Percentiles rank a stretch among this genome's conserved stretches.
phyloP scores from a whole-genome alignment of 2,797 vertebrate genomes.

The Melopsittacus undulatus region DNA sequence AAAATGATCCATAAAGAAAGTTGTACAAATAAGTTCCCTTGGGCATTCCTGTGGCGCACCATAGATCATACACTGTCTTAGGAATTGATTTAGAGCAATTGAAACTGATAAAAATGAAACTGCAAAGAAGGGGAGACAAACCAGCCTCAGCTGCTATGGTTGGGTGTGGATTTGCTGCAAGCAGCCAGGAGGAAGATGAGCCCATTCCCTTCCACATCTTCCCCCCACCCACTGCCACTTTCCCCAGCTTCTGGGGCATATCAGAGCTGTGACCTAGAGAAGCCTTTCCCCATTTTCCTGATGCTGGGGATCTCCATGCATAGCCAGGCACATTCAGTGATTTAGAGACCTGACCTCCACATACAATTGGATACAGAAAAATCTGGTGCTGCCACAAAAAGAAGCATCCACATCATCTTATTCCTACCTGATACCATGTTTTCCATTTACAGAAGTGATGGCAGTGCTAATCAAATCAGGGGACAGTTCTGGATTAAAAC shows the following conservation, averaged over 20 bases:
- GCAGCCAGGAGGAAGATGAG: neutral
- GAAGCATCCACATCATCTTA: neutral
- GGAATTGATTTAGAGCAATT: neutral
- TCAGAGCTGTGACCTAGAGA: neutral
- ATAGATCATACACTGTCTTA: neutral
- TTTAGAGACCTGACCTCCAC: neutral
- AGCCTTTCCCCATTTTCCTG: neutral
- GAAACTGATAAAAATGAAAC: neutral
- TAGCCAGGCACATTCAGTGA: neutral
- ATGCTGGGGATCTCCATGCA: neutral
- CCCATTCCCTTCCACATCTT: neutral
- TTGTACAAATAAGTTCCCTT: slow-evolving; percentile 15
- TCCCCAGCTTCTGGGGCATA: neutral
- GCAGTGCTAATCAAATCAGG: neutral
- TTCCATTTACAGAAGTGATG: neutral
- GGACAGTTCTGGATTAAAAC: neutral
- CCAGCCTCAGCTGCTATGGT: neutral
- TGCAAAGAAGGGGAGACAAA: neutral
- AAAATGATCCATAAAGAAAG: slow-evolving; percentile 19
- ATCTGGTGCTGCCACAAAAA: neutral
- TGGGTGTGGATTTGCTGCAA: neutral
- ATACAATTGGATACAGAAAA: neutral
- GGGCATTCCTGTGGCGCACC: neutral
- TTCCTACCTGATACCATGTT: neutral
- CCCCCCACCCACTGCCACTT: neutral